These are phyloP conservation scores for Strigamia transsilvanica DNA, from an alignment of 2,888 invertebrate species.

Conservation along the genomic window DNA sequence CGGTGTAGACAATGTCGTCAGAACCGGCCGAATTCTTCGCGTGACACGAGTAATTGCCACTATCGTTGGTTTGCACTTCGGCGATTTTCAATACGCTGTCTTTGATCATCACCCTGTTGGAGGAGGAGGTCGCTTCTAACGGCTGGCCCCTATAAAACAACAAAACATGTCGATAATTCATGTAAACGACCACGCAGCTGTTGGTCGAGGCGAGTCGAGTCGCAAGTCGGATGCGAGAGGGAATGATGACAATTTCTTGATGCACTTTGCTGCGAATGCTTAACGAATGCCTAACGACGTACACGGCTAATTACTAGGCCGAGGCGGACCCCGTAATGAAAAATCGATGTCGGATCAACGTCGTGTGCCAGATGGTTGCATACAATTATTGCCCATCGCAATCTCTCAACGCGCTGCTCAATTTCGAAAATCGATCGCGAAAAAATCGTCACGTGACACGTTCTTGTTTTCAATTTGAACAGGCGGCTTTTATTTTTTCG, in stretches of 20 bases:
- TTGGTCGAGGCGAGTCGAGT: not conserved
- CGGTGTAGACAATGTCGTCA: slow-evolving; percentile 20
- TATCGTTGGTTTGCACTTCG: slow-evolving; percentile 41
- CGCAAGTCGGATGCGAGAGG: not conserved
- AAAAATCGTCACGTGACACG: not conserved
- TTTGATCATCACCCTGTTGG: slow-evolving; percentile 20
- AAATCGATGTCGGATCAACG: not conserved
- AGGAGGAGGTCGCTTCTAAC: not conserved
- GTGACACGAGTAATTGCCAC: slow-evolving; percentile 48
- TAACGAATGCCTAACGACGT: not conserved
- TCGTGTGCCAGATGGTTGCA: not conserved
- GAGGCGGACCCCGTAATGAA: not conserved
- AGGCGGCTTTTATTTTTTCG: too few species aligned
- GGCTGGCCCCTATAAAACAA: slow-evolving; percentile 4
- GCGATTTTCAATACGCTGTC: slow-evolving; percentile 29
- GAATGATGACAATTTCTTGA: not conserved
- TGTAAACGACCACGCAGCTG: not conserved
- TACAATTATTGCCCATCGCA: not conserved
- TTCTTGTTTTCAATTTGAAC: too few species aligned
- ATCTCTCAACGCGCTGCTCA: not conserved
- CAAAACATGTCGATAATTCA: not conserved
- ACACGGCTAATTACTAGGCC: not conserved
- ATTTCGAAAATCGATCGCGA: not conserved
- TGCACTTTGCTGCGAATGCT: not conserved
- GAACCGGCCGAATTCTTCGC: slow-evolving; percentile 35